Evolutionary conservation across 2,888 invertebrate species (phyloP), one percentile per base, ranked within the genome.

Genomic region (Eupelmus urozonus): DNA sequence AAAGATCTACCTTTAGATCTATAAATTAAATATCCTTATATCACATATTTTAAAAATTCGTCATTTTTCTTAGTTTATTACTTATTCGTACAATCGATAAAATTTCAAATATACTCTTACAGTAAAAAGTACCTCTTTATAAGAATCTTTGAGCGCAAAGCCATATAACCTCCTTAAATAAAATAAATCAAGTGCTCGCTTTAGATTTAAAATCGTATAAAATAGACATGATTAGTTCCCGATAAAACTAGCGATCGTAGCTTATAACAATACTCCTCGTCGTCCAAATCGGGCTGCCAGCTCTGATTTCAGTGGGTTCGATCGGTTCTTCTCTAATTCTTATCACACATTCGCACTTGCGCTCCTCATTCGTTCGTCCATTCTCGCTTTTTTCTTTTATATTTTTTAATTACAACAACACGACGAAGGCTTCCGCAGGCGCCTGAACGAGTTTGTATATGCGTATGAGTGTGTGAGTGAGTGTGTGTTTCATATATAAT

Each of bases 401-500:
- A 53, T 20, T 51, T 53, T 65, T 70, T 51, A 66, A 72, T 77
- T 77, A 72, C 49, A 73, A 59, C 57, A 73, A 66, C 45, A 62
- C 57, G 23, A 51, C 40, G 57, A 76, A 76, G 72, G 67, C 76
- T 79, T 76, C 53, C 42, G 62, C 40, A 75, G 59, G 53, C 45
- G 70, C 66, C 71, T 66, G 29, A 71, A 66, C 42, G 63, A 76
- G 62, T 34, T 5, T 34, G 34, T 34, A n/a, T n/a, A 34, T 34
- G 34, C 25, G 9, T 57, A 7, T 51, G 20, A n/a, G n/a, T 53
- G 53, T 53, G 20, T 53, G 5, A 9, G 20, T 53, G 53, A n/a
- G 53, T 53, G n/a, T 74, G 20, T 65, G 49, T n/a, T n/a, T 76
- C 51, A 60, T 66, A 73, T 51, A 73, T 42, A 67, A 18, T 75